Conservation (phyloP, 1,140 invertebrate species). For the Eufriesea mexicana region DNA sequence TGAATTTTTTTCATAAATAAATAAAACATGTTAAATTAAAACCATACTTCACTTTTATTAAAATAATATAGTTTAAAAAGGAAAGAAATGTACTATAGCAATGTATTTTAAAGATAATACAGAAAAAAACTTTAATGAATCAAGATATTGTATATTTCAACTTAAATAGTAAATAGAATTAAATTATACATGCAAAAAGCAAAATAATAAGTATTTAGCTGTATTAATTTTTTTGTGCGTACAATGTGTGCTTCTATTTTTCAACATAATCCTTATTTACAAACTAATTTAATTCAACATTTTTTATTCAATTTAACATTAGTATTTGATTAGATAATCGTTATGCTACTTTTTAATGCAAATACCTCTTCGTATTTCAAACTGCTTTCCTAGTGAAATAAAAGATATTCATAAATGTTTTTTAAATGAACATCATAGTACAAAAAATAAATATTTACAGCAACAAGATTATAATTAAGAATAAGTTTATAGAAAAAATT, state of each 20-base stretch:
- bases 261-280: not conserved
- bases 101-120: no score
- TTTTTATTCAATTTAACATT: not conserved
- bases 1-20: not conserved
- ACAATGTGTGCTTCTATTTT: constrained; percentile 41
- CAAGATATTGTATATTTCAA: not conserved
- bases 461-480: constrained; percentile 23
- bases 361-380: constrained; percentile 8
- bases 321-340: constrained; percentile 2
- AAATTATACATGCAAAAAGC: not conserved
- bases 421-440: not conserved
- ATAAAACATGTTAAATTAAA: not conserved
- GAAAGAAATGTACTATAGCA: not conserved
- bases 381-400: not conserved
- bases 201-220: not conserved
- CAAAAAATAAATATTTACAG: constrained; percentile 19
- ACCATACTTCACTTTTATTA: not conserved
- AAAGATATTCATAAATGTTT: not conserved
- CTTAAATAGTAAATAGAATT: not conserved
- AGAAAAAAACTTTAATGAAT: not conserved
- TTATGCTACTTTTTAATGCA: constrained; percentile 12
- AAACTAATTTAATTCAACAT: not conserved
- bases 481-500: constrained; percentile 20
- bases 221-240: constrained; percentile 30
- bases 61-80: not conserved